phyloP scores from a whole-genome alignment of 2,888 invertebrate genomes.

The Palloptera scutellata region DNA sequence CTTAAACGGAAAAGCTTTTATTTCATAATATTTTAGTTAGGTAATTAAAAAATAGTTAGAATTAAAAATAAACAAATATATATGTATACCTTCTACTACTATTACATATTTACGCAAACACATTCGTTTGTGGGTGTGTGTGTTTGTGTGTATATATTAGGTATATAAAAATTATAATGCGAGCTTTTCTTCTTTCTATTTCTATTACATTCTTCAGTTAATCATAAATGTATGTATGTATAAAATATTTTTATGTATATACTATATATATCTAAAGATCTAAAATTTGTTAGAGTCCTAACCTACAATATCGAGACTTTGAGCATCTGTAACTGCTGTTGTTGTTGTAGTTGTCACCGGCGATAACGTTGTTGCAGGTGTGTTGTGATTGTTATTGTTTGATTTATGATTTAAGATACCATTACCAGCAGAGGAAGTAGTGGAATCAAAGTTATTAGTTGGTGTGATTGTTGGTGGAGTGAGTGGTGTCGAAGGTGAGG shows the following conservation, averaged over 20 bases:
- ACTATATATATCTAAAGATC: slow-evolving; percentile 11
- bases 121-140: background rate
- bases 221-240: slow-evolving; percentile 3
- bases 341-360: slow-evolving; percentile 33
- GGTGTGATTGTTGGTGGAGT: slow-evolving; percentile 20
- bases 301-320: slow-evolving; percentile 65
- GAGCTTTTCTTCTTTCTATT: background rate
- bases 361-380: slow-evolving; percentile 31
- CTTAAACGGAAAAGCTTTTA: too few species aligned
- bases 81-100: background rate
- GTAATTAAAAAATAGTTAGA: too few species aligned
- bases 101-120: slow-evolving; percentile 16
- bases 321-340: slow-evolving; percentile 64
- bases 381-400: slow-evolving; percentile 21
- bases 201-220: background rate
- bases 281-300: slow-evolving; percentile 46
- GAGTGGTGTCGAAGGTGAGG: slow-evolving; percentile 18
- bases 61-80: too few species aligned
- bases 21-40: too few species aligned
- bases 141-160: background rate
- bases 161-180: slow-evolving; percentile 9
- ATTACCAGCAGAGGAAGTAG: slow-evolving; percentile 28
- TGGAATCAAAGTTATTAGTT: background rate
- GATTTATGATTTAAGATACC: slow-evolving; percentile 36
- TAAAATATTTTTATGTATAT: slow-evolving; percentile 14